These are phyloP conservation scores for Bradypodion ventrale DNA, from an alignment of 2,797 vertebrate genomes.

Conservation along the genomic window DNA sequence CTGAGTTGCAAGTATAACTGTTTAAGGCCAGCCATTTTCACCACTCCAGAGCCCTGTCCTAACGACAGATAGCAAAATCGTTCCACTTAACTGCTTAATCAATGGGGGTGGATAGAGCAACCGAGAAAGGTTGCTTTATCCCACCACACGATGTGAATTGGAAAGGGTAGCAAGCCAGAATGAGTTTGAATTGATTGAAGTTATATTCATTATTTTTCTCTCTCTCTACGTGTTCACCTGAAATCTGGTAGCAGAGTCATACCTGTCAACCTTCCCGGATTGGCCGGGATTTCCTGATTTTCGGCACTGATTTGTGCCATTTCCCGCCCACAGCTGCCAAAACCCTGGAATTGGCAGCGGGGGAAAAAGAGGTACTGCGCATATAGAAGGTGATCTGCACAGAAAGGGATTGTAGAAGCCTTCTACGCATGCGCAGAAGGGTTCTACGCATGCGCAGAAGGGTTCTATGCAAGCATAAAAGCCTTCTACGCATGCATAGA, in stretches of 20 bases:
- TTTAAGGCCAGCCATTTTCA: background rate
- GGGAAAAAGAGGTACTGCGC: no score
- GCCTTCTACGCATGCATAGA: no score
- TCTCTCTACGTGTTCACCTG: background rate
- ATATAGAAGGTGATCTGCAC: no score
- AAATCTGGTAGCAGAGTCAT: background rate
- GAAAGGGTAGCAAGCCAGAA: background rate
- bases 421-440: no score
- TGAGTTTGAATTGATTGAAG: background rate
- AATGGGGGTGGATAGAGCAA: background rate
- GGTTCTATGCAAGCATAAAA: no score
- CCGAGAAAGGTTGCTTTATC: background rate
- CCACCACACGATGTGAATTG: background rate
- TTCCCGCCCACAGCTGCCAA: no score
- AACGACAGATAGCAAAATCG: background rate
- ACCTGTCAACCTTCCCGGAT: no score
- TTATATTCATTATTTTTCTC: background rate
- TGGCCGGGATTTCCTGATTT: no score
- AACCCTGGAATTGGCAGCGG: no score
- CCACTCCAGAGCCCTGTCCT: background rate
- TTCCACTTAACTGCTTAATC: conserved; percentile 21
- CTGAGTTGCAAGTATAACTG: background rate
- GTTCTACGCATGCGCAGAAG: no score
- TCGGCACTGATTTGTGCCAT: no score
- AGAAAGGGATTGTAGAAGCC: no score